Percentiles rank a stretch among this genome's conserved stretches.
These are phyloP conservation scores for Euwallacea fornicatus DNA, from an alignment of 1,140 invertebrate species.

Conservation along the genomic window DNA sequence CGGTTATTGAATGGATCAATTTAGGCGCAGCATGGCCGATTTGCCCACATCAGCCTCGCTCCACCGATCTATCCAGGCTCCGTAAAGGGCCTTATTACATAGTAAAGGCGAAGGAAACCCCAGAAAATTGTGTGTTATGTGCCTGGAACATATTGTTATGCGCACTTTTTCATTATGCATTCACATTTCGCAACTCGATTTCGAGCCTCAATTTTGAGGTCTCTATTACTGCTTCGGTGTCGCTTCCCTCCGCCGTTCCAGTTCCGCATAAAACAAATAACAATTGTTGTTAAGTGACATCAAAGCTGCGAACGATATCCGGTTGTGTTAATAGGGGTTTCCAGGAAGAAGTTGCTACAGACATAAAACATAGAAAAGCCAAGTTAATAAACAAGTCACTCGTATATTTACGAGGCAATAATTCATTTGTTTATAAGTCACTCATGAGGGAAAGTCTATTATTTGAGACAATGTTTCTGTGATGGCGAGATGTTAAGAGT, in stretches of 20 bases:
- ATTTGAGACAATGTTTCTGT: conserved; percentile 49
- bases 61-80: conserved; percentile 46
- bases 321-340: conserved; percentile 5
- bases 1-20: conserved; percentile 56
- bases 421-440: conserved; percentile 46
- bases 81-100: conserved; percentile 51
- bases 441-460: conserved; percentile 43
- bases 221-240: conserved; percentile 11
- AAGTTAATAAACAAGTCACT: conserved; percentile 42
- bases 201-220: conserved; percentile 4
- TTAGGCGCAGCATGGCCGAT: conserved; percentile 51
- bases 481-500: conserved; percentile 30
- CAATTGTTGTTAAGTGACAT: neutral
- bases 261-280: neutral
- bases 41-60: conserved; percentile 45
- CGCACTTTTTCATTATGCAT: conserved; percentile 51
- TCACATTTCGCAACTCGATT: conserved; percentile 39
- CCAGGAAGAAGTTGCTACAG: neutral
- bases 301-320: conserved; percentile 16
- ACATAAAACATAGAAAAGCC: conserved; percentile 40
- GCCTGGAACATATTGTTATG: conserved; percentile 52
- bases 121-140: conserved; percentile 50
- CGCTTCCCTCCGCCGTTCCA: neutral
- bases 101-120: conserved; percentile 51
- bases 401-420: conserved; percentile 45